These are phyloP conservation scores for Acanthurus leucopareius DNA, from an alignment of 2,797 vertebrate species.

Conservation along the genomic window DNA sequence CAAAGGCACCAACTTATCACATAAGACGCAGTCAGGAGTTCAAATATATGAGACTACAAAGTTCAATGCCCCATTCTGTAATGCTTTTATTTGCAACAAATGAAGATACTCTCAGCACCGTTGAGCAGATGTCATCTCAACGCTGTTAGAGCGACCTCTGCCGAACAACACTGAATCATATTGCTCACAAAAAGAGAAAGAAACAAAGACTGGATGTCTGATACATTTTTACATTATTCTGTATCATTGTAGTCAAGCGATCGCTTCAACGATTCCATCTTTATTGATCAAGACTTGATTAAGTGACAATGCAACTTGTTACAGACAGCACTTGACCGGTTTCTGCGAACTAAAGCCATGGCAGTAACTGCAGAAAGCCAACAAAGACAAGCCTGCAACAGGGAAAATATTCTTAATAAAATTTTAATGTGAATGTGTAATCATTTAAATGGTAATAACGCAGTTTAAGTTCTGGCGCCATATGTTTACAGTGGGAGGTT, in stretches of 20 bases:
- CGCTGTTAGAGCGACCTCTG: constrained; percentile 70
- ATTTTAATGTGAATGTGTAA: background rate
- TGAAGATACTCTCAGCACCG: background rate
- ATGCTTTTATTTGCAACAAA: background rate
- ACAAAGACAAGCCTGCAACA: background rate
- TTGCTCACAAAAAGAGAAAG: background rate
- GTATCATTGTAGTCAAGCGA: background rate
- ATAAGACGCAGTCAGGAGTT: background rate
- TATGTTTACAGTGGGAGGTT: constrained; percentile 64
- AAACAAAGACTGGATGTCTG: constrained; percentile 35
- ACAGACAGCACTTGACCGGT: background rate
- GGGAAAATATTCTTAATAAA: background rate
- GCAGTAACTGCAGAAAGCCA: background rate
- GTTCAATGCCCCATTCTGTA: constrained; percentile 8
- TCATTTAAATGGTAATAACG: background rate
- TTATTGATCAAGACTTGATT: background rate
- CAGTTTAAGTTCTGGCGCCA: constrained; percentile 55
- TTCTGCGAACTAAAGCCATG: background rate
- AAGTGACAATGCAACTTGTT: constrained; percentile 22
- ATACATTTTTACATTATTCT: background rate
- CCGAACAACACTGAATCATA: constrained; percentile 22
- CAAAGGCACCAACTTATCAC: too few species aligned
- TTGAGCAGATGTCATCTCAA: constrained; percentile 1
- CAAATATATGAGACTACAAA: constrained; percentile 16
- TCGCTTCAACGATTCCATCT: background rate